Base-by-base conservation (phyloP, 2,888 invertebrate species). In the Anoncus sp. region DNA sequence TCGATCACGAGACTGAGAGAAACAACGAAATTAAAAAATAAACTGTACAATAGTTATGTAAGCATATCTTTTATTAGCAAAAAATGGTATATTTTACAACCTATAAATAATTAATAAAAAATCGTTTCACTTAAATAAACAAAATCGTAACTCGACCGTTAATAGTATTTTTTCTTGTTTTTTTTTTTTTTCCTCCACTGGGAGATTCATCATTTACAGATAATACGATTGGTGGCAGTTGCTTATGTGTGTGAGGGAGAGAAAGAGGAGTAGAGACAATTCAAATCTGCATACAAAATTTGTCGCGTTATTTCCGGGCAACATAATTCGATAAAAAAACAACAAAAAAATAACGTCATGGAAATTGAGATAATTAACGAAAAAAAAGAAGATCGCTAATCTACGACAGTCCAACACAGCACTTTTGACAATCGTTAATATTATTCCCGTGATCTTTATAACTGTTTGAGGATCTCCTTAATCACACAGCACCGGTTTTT, bases 41-140 rank as follows among this genome's bases (percentile, higher is more conserved):
- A 53, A 51, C 43, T 18, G 12, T 40, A 53, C 49, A n/a, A 24
- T 62, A 63, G 55, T 67, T 79, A 77, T 80, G 80, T 79, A 86
- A 86, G 84, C 85, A 85, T 87, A 86, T 83, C 84, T 81, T 89
- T 89, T 89, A 90, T 89, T 88, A 88, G 89, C 88, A 85, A 85
- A 87, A 89, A 88, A 90, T 89, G 89, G 85, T 86, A 86, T 89
- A 90, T 88, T 87, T 89, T 88, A 88, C 86, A 89, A 87, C 87
- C 87, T 89, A 90, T 87, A 88, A 88, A 89, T 89, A 90, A 88
- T 89, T 86, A 87, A 87, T 88, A 88, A 87, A 84, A 87, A 79
- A 76, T 70, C 75, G 60, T 76, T 69, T 70, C 63, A 65, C 59
- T 71, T 62, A 78, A 79, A 75, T 72, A 75, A 75, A 67, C 55